Conservation (phyloP, 2,113 vertebrate genomes). For the Thryonomys swinderianus region DNA sequence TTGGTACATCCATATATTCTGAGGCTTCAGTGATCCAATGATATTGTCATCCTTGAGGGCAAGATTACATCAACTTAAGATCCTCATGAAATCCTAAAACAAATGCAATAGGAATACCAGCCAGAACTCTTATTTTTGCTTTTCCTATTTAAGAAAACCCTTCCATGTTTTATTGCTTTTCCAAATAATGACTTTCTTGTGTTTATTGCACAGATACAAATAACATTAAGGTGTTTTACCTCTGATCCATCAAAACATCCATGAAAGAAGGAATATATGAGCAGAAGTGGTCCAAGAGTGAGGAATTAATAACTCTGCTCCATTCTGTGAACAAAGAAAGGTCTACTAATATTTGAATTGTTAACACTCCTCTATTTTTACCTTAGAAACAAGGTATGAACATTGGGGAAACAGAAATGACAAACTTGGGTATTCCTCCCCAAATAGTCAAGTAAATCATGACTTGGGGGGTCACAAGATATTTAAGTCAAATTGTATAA, state of each 20-base stretch:
- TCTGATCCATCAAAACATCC: neutral
- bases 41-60: too few species aligned
- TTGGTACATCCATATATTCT: too few species aligned
- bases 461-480: neutral
- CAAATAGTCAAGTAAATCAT: neutral
- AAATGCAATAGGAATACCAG: too few species aligned
- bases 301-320: too few species aligned
- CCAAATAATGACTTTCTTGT: too few species aligned
- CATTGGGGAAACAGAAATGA: neutral
- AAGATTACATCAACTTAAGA: too few species aligned
- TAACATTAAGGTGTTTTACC: neutral
- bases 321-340: too few species aligned
- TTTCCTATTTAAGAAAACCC: too few species aligned
- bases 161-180: too few species aligned
- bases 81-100: too few species aligned
- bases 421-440: neutral
- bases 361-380: neutral
- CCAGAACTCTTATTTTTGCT: too few species aligned
- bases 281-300: neutral
- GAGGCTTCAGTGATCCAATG: too few species aligned
- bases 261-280: neutral
- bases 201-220: neutral
- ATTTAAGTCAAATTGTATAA: neutral
- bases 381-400: neutral
- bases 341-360: neutral